Base-by-base conservation (phyloP, 2,888 invertebrate genomes). In the Apeira syringaria region DNA sequence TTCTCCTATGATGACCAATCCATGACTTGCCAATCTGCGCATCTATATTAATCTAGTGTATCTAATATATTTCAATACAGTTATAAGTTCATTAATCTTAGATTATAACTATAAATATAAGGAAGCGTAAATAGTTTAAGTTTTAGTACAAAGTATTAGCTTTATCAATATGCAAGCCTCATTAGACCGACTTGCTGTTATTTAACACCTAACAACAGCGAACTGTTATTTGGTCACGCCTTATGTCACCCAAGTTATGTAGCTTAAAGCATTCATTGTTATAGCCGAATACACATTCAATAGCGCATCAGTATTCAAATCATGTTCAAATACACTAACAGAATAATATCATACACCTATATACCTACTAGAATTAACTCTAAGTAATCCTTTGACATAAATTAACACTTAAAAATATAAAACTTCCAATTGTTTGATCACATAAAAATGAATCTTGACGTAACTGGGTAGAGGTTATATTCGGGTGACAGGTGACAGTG, bases 391-490 rank as follows among this genome's bases (percentile, higher is more conserved):
- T 22, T 41, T 28, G 37, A 34, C 41, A 42, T 41, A 41, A 8
- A 28, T 7, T 18, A 27, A 24, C 18, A 24, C 31, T 27, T 36
- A 30, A 34, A 9, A 51, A 25, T 59, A 54, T 53, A 51, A 60
- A 53, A 59, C 44, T 52, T 52, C 57, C 57, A 59, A 53, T 56
- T 54, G 59, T 39, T 60, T 54, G 58, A 25, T 27, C 50, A 51
- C 53, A 47, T 51, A 25, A 58, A 24, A 61, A 47, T 60, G 56
- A 50, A 51, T 56, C 56, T 38, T 62, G 61, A 45, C 24, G 12
- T 49, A 59, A 61, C 51, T 53, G 60, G 34, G 32, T 62, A 74
- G 46, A 61, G 65, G 59, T 64, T 59, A 63, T 59, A 60, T 56
- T 71, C 40, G 52, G 41, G 50, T 61, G 67, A 62, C 59, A 61